These are phyloP conservation scores for Ptilodon capucinus DNA, from an alignment of 2,888 invertebrate species.

Conservation along the genomic window DNA sequence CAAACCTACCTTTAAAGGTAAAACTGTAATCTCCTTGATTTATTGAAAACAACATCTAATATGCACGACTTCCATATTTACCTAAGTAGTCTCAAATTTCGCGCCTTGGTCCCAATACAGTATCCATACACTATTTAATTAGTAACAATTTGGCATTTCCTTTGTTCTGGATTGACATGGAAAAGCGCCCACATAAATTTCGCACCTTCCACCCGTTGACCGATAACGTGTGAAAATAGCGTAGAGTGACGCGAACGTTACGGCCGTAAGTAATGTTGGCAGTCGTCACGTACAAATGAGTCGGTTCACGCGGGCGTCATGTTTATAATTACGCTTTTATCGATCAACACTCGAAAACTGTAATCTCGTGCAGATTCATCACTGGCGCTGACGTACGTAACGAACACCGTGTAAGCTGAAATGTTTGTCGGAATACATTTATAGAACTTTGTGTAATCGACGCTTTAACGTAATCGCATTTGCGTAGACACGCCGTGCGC, in stretches of 20 bases:
- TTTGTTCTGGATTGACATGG: neutral
- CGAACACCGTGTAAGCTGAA: conserved; percentile 48
- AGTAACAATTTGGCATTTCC: conserved; percentile 1
- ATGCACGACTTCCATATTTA: neutral
- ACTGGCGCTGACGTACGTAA: conserved; percentile 57
- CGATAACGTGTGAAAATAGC: conserved; percentile 56
- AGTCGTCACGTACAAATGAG: conserved; percentile 40
- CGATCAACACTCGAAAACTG: conserved; percentile 57
- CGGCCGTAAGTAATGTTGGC: conserved; percentile 35
- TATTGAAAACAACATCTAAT: neutral
- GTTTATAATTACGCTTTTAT: conserved; percentile 64
- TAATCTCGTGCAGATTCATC: conserved; percentile 65
- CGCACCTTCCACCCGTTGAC: conserved; percentile 37
- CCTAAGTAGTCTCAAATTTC: neutral
- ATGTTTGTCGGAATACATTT: conserved; percentile 62
- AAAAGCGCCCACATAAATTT: conserved; percentile 17
- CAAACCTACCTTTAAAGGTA: no score
- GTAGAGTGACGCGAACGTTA: conserved; percentile 47
- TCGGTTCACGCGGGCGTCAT: conserved; percentile 46
- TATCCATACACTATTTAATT: neutral
- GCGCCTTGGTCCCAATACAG: neutral
- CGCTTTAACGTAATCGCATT: conserved; percentile 50
- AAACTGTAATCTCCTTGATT: no score
- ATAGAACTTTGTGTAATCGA: conserved; percentile 63
- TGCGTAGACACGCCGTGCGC: conserved; percentile 45